phyloP scores from a whole-genome alignment of 1,140 invertebrate genomes.

The Rhyacophila brunnea region DNA sequence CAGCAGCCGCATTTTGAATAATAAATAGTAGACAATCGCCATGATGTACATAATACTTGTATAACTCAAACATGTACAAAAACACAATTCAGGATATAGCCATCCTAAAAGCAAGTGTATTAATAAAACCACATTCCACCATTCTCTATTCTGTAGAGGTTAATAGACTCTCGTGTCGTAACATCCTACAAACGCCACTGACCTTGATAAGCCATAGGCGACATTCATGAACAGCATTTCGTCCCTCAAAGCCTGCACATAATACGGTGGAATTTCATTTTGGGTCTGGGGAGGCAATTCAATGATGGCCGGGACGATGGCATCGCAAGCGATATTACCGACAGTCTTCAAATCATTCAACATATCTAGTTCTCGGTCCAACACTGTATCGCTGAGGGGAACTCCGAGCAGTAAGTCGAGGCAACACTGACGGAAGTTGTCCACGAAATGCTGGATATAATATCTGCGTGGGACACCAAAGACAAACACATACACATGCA shows the following conservation, averaged over 20 bases:
- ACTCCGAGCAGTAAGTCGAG: constrained; percentile 87
- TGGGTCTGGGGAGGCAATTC: constrained; percentile 44
- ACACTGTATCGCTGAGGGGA: constrained; percentile 49
- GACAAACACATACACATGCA: background rate
- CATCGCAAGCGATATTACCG: constrained; percentile 59
- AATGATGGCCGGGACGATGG: constrained; percentile 45
- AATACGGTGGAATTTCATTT: constrained; percentile 47
- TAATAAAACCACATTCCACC: too few relatives aligned
- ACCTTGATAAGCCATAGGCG: constrained; percentile 63
- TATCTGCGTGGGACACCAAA: constrained; percentile 68
- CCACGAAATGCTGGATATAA: constrained; percentile 87
- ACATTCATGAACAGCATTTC: constrained; percentile 61
- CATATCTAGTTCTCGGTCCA: constrained; percentile 56
- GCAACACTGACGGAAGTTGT: constrained; percentile 86
- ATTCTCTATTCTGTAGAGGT: background rate
- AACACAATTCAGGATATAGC: too few relatives aligned
- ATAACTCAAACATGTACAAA: too few relatives aligned
- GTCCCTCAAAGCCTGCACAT: constrained; percentile 52
- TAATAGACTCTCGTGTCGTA: too few relatives aligned
- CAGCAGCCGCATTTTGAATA: too few relatives aligned
- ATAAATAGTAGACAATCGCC: too few relatives aligned
- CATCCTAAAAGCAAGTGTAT: too few relatives aligned
- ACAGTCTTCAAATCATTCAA: constrained; percentile 56
- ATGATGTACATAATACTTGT: too few relatives aligned
- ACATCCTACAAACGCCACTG: constrained; percentile 36